Evolutionary conservation across 2,888 invertebrate species (phyloP).

Genomic region (Synergus laeviventris): DNA sequence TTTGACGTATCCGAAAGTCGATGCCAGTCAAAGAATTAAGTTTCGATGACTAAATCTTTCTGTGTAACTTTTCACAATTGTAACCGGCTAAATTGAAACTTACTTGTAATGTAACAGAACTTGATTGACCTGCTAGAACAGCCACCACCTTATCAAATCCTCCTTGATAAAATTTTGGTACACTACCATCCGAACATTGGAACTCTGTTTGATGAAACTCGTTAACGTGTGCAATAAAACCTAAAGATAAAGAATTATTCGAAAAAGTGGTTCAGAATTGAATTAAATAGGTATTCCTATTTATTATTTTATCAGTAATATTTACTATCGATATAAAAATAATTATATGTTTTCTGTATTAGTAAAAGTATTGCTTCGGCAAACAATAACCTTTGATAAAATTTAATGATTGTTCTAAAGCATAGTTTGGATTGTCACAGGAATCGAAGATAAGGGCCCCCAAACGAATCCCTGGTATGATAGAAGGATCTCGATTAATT

Average conservation of each 20-base stretch:
- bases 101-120: slow-evolving; percentile 78
- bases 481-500: slow-evolving; percentile 75
- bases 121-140: slow-evolving; percentile 78
- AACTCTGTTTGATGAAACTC: slow-evolving; percentile 73
- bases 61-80: background rate
- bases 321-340: background rate
- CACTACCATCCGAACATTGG: slow-evolving; percentile 74
- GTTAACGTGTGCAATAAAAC: slow-evolving; percentile 76
- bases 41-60: too few species aligned
- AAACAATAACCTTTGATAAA: slow-evolving; percentile 77
- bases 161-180: slow-evolving; percentile 74
- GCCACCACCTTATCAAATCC: slow-evolving; percentile 77
- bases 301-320: too few species aligned
- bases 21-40: too few species aligned
- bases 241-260: slow-evolving; percentile 57
- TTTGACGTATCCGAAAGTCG: too few species aligned
- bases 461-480: slow-evolving; percentile 77
- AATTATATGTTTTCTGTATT: too few species aligned
- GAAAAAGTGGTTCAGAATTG: background rate
- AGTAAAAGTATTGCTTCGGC: too few species aligned
- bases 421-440: slow-evolving; percentile 77
- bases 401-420: slow-evolving; percentile 77
- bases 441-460: slow-evolving; percentile 78
- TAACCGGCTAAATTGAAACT: background rate
- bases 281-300: background rate